These are phyloP conservation scores for Sebastes diploproa DNA, from an alignment of 2,797 vertebrate species.

Conservation along the genomic window DNA sequence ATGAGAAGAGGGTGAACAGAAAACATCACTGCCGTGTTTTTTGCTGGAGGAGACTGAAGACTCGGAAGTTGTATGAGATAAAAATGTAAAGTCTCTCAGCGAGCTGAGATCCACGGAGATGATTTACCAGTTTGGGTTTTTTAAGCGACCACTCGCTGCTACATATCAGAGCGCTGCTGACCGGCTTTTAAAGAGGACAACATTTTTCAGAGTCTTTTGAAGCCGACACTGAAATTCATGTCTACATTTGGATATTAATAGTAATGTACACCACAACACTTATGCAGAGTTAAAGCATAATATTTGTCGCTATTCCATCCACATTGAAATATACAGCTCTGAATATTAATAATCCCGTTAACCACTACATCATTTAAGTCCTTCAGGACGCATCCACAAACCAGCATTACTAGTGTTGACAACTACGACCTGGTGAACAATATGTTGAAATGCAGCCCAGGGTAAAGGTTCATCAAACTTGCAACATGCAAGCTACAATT, in stretches of 20 bases:
- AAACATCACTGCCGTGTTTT: not conserved
- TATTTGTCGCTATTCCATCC: not conserved
- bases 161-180: conserved; percentile 11
- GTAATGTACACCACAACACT: not conserved
- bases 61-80: not conserved
- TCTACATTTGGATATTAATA: conserved; percentile 8
- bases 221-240: not conserved
- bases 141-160: not conserved
- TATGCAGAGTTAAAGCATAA: not conserved
- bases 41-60: not conserved
- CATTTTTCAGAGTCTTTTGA: not conserved
- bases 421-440: too few species aligned
- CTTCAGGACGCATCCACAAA: not conserved
- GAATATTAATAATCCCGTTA: not conserved
- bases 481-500: not conserved
- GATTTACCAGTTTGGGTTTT: not conserved
- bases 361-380: not conserved
- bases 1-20: not conserved
- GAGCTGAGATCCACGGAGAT: conserved; percentile 4
- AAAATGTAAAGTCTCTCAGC: not conserved
- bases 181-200: conserved; percentile 8
- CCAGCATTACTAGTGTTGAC: too few species aligned
- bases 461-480: not conserved
- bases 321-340: not conserved
- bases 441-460: not conserved